Base-by-base conservation (phyloP, 2,888 invertebrate species). In the Plagodis dolabraria region DNA sequence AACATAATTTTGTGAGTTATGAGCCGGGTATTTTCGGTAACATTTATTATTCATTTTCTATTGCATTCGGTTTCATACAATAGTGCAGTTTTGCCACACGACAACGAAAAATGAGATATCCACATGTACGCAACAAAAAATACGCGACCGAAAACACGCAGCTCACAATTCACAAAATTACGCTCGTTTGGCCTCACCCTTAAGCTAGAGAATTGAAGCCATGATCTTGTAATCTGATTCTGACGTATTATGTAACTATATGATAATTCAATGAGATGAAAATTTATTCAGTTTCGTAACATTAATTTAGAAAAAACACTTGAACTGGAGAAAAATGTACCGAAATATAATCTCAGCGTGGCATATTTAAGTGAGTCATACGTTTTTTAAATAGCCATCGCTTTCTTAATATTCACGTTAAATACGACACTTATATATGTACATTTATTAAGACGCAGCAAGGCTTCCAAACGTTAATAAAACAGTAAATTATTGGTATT, bases 401-500 rank as follows among this genome's bases (percentile, higher is more conserved):
- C 43, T 12, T 44, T 44, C 6, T 6, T 11, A 45, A n/a, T 34
- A 47, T 35, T 12, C 6, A 47, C 34, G 47, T 34, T 34, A 47
- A 46, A 33, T 47, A 47, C 10, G 34, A 63, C 69, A 68, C 70
- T 69, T 65, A 70, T 59, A 63, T 45, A 65, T 46, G 12, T 43
- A 43, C 12, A 6, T 54, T 60, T 53, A 50, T 63, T 53, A 65
- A 70, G 48, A 11, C 42, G 9, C 46, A 63, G 70, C 67, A 66
- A 69, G 65, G 74, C 64, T 70, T 57, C 67, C 59, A 73, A 63
- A 68, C 64, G 71, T 75, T 76, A 78, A 79, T 81, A 75, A 75
- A 77, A 72, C 68, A 65, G 74, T 77, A 68, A 71, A 75, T 22
- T 22, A 22, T 77, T 79, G 73, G 76, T 75, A 77, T 76, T 72